A percentile compares a stretch with the other conserved stretches of the same genome.
These are phyloP conservation scores for Aphis gossypii DNA, from an alignment of 1,140 invertebrate species.

Conservation along the genomic window DNA sequence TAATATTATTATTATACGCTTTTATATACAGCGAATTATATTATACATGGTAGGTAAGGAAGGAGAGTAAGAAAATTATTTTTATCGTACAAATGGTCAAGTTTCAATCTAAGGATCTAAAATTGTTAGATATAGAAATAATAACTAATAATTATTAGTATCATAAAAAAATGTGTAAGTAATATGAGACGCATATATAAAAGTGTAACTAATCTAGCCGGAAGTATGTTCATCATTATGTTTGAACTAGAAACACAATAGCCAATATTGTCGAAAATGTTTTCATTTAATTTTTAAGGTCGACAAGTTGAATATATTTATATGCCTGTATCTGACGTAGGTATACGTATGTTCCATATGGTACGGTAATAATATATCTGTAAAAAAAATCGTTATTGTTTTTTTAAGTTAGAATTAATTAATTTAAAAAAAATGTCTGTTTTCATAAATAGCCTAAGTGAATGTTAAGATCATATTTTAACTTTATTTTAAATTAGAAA, in stretches of 20 bases:
- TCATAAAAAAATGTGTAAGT: not conserved
- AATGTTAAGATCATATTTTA: not conserved
- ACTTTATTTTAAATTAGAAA: conserved; percentile 30
- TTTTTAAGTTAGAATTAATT: not conserved
- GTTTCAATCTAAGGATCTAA: not conserved
- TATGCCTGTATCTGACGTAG: not conserved
- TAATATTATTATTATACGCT: not conserved
- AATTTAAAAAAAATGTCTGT: not conserved
- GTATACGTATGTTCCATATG: not conserved
- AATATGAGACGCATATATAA: not conserved
- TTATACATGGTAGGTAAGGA: not conserved
- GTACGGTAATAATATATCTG: not conserved
- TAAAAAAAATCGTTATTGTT: not conserved
- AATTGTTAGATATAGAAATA: not conserved
- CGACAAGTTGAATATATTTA: not conserved
- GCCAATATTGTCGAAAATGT: not conserved
- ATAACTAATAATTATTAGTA: not conserved
- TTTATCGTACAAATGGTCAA: not conserved
- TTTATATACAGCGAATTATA: not conserved
- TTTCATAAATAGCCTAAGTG: not conserved
- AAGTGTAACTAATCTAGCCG: not conserved
- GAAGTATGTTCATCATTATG: not conserved
- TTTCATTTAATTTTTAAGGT: not conserved
- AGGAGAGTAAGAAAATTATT: not conserved
- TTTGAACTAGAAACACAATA: not conserved